Conservation (phyloP, 2,888 invertebrate genomes). For the Drosophila crucigera region DNA sequence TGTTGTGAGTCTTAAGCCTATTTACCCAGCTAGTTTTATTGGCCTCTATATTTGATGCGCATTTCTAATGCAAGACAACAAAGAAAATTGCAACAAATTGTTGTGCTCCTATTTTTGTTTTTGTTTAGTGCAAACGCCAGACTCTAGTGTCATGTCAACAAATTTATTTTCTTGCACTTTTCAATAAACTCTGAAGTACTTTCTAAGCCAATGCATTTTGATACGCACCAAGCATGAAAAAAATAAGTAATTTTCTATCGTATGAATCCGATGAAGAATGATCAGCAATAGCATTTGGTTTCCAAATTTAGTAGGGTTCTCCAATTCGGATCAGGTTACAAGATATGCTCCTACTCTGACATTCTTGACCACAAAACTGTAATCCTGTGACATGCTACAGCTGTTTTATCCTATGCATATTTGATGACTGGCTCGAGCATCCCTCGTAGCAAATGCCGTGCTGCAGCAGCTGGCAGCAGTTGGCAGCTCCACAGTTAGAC, state of each 20-base stretch:
- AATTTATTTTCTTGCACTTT: not conserved
- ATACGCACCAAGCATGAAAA: not conserved
- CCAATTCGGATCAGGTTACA: not conserved
- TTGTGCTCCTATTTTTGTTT: not conserved
- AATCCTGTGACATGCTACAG: not conserved
- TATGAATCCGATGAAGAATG: not conserved
- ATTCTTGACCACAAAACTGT: too few species aligned
- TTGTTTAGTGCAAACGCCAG: too few species aligned
- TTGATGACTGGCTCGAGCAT: conserved; percentile 17
- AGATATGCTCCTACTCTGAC: too few species aligned
- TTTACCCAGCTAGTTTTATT: not conserved
- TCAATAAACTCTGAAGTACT: too few species aligned
- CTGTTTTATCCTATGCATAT: conserved; percentile 1
- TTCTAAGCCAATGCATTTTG: not conserved
- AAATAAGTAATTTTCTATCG: too few species aligned
- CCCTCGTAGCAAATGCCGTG: conserved; percentile 28
- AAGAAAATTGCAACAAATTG: not conserved
- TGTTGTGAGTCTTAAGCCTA: not conserved
- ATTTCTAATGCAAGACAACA: not conserved
- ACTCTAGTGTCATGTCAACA: not conserved
- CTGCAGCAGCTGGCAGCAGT: conserved; percentile 44
- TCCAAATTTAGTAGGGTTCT: not conserved
- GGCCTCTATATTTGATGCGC: not conserved
- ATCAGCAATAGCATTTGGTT: not conserved
- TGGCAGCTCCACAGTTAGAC: conserved; percentile 18